Evolutionary conservation across 2,797 vertebrate species (phyloP).

Genomic region (Tapirus indicus): DNA sequence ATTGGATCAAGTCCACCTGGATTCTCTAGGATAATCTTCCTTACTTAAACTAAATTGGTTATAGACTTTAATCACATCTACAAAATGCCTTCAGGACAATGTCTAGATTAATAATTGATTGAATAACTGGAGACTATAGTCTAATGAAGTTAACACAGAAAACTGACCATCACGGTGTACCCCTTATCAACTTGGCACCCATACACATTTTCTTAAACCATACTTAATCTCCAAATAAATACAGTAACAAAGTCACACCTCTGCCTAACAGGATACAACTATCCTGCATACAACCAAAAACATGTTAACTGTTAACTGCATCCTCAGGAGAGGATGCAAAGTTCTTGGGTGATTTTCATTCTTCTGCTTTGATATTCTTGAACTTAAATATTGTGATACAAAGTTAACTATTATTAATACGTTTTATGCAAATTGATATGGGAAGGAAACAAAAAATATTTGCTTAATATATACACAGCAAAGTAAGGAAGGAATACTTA

Average conservation of each 20-base stretch:
- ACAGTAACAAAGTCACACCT: too few species aligned
- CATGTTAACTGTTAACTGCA: too few species aligned
- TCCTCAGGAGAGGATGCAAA: too few species aligned
- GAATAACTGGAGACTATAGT: not conserved
- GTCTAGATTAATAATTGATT: not conserved
- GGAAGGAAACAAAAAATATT: not conserved
- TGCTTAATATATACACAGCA: not conserved
- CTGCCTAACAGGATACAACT: too few species aligned
- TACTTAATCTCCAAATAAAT: too few species aligned
- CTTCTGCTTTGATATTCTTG: not conserved
- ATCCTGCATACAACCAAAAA: too few species aligned
- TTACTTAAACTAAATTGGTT: not conserved
- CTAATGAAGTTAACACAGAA: not conserved
- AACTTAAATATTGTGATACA: not conserved
- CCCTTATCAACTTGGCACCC: too few species aligned
- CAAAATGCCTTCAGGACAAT: not conserved
- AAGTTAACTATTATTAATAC: not conserved
- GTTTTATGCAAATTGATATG: not conserved
- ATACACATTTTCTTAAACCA: too few species aligned
- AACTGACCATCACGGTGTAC: not conserved
- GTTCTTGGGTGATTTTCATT: not conserved
- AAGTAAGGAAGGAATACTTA: not conserved
- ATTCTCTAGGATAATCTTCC: not conserved
- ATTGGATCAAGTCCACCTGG: not conserved
- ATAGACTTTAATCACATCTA: not conserved